A percentile compares a stretch with the other conserved stretches of the same genome.
Conservation (phyloP, 2,113 vertebrate genomes). For the Hemichromis elongatus region DNA sequence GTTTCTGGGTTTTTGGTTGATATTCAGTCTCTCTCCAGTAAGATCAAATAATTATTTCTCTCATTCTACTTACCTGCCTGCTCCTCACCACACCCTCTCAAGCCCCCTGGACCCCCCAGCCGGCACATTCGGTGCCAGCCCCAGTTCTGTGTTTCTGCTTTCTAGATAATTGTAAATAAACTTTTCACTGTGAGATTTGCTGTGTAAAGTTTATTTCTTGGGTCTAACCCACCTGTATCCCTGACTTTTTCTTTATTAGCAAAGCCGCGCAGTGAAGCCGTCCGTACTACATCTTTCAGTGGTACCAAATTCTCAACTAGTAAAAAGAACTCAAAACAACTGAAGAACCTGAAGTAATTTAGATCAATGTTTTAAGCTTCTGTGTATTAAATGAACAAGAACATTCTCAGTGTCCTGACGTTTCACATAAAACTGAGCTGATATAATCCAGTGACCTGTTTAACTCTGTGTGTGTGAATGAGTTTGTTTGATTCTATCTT, state of each 20-base stretch:
- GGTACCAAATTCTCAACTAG: not conserved
- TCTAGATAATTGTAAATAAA: not conserved
- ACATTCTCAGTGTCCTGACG: not conserved
- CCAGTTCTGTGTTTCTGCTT: not conserved
- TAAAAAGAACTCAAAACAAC: not conserved
- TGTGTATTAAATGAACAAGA: not conserved
- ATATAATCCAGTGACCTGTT: not conserved
- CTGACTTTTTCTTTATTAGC: not conserved
- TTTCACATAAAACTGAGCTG: not conserved
- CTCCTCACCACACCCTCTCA: too few species aligned
- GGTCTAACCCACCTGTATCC: not conserved
- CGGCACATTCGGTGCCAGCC: not conserved
- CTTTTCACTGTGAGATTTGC: not conserved
- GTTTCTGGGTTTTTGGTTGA: not conserved
- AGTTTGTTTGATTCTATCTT: not conserved
- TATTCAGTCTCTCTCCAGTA: not conserved
- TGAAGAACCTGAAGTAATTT: not conserved
- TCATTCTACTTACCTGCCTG: too few species aligned
- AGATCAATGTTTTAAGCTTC: not conserved
- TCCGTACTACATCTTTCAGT: not conserved
- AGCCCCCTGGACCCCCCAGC: too few species aligned
- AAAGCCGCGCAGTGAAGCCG: not conserved
- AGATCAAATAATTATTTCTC: too few species aligned
- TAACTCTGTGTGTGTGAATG: not conserved
- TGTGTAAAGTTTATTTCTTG: not conserved